Conservation (phyloP, 1,140 invertebrate genomes). For the Tetragnatha versicolor region DNA sequence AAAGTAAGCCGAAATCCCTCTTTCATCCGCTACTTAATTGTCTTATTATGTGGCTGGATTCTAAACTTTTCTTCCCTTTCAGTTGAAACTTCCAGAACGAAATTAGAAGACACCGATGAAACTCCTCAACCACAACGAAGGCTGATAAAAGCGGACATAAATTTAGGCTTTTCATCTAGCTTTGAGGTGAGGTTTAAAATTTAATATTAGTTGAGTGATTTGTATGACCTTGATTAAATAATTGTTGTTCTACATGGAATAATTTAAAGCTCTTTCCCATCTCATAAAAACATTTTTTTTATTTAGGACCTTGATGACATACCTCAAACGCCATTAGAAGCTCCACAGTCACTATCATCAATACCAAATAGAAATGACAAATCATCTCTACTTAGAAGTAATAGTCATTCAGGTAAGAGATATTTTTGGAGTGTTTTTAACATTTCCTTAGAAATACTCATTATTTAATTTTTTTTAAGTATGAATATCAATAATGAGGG, state of each 20-base stretch:
- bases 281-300: not conserved
- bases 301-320: conserved; percentile 32
- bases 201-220: not conserved
- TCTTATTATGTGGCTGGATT: not conserved
- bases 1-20: conserved; percentile 10
- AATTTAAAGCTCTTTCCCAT: not conserved
- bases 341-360: not conserved
- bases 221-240: not conserved
- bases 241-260: not conserved
- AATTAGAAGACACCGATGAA: conserved; percentile 60
- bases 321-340: conserved; percentile 24
- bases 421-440: no score
- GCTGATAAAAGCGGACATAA: conserved; percentile 67
- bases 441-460: no score
- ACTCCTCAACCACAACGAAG: conserved; percentile 63
- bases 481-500: no score
- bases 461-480: no score
- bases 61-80: conserved; percentile 49
- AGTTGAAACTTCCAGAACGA: conserved; percentile 63
- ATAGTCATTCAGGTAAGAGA: conserved; percentile 27
- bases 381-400: not conserved
- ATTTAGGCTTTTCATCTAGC: conserved; percentile 58
- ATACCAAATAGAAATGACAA: not conserved
- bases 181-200: conserved; percentile 52
- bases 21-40: not conserved